Base-by-base conservation (phyloP, 2,888 invertebrate species). In the Sinotaia quadrata region DNA sequence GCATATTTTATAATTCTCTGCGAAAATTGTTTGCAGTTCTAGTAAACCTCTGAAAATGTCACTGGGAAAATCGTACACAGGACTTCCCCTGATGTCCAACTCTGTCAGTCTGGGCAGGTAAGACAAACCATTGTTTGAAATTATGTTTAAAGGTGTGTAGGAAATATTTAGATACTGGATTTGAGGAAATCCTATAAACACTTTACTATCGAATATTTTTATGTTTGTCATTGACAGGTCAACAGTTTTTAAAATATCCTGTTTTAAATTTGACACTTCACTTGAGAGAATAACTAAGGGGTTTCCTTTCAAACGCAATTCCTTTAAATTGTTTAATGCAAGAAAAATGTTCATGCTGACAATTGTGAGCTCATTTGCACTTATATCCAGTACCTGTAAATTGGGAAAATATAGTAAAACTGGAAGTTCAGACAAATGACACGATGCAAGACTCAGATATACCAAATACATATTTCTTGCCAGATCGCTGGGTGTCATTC, bases 361-460 rank as follows among this genome's bases (percentile, higher is more conserved):
- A 7, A 2, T n/a, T 18, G 29, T n/a, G 1, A 70, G 27, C 8
- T 56, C 4, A 27, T 70, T 70, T n/a, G 34, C 47, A n/a, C 62
- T 57, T 57, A 61, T 24, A 24, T 70, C 67, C 1, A 70, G 34
- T 24, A 51, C 58, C 18, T 29, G 34, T n/a, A 70, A 27, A 33
- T 70, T 70, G 27, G 41, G 4, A 8, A 41, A 57, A 2, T 12
- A 7, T 7, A 62, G 3, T n/a, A n/a, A n/a, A n/a, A 44, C 51
- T 34, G 33, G 36, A 27, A 27, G 34, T 37, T 1, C 36, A 37
- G 27, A 56, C 44, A 60, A 67, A 41, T 33, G 56, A 67, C 60
- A 60, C 10, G 18, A 8, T 10, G 31, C 60, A 12, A 60, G 47
- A 60, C 29, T 47, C 15, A 60, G 31, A 33, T 31, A 37, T 33